Evolutionary conservation across 2,113 vertebrate genomes (phyloP).

Genomic region (Rutilus rutilus): DNA sequence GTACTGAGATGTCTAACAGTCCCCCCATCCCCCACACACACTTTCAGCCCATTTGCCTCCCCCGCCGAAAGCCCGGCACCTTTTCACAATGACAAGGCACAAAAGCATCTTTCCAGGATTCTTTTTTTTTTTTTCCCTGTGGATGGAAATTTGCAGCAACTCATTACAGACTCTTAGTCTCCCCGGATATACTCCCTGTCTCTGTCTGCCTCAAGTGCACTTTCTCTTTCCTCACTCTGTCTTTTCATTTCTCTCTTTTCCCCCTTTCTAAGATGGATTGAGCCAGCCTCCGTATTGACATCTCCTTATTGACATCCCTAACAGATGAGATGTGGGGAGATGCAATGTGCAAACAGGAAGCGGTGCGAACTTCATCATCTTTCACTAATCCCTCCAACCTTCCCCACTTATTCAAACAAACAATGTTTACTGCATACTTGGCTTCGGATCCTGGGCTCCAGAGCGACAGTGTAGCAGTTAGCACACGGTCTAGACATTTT

Average conservation of each 20-base stretch:
- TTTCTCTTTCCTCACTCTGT: constrained; percentile 17
- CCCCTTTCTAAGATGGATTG: constrained; percentile 73
- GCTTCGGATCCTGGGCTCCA: constrained; percentile 51
- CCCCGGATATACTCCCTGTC: constrained; percentile 19
- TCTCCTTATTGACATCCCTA: constrained; percentile 79
- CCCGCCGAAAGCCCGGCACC: constrained; percentile 43
- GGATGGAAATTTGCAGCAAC: constrained; percentile 76
- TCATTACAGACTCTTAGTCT: constrained; percentile 75
- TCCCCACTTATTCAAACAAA: constrained; percentile 72
- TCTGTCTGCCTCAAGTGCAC: constrained; percentile 39
- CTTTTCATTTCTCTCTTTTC: constrained; percentile 4
- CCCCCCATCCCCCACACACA: constrained; percentile 28
- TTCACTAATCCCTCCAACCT: constrained; percentile 76
- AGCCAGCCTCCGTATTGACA: constrained; percentile 80
- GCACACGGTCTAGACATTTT: background rate
- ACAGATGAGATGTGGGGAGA: constrained; percentile 73
- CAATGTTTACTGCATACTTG: constrained; percentile 69
- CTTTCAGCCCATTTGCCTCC: constrained; percentile 35
- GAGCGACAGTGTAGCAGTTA: background rate
- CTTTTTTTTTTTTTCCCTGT: constrained; percentile 69
- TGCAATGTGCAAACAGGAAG: constrained; percentile 67
- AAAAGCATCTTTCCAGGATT: constrained; percentile 73
- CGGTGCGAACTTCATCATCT: constrained; percentile 75
- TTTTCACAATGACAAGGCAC: constrained; percentile 72
- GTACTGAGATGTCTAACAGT: constrained; percentile 36